phyloP scores from a whole-genome alignment of 2,888 invertebrate species.

The Euplagia quadripunctaria region DNA sequence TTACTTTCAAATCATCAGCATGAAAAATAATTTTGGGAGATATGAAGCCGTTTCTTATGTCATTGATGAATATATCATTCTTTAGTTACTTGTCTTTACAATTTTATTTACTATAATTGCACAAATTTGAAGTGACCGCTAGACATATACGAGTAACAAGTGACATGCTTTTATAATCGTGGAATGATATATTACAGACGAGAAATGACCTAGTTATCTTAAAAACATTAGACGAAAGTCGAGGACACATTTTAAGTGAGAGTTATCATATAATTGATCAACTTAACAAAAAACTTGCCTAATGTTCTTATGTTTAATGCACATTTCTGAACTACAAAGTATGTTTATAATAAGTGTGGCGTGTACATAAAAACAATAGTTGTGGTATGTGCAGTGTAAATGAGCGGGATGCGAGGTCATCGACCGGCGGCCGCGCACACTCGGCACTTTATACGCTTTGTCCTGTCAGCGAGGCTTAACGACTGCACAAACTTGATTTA shows the following conservation, averaged over 20 bases:
- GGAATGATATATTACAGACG: background rate
- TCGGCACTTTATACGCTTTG: constrained; percentile 45
- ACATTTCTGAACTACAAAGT: background rate
- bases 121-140: background rate
- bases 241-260: background rate
- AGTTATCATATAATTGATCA: background rate
- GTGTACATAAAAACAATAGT: constrained; percentile 32
- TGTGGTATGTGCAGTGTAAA: constrained; percentile 27
- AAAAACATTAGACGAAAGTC: background rate
- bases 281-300: background rate
- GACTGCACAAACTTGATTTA: constrained; percentile 16
- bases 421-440: constrained; percentile 41
- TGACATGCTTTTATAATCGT: background rate
- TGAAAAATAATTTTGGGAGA: too few relatives aligned
- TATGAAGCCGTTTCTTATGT: too few relatives aligned
- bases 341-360: constrained; percentile 1
- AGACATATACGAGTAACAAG: background rate
- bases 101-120: background rate
- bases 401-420: constrained; percentile 35
- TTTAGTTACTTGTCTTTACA: too few relatives aligned
- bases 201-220: background rate
- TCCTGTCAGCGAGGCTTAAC: constrained; percentile 51
- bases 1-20: too few relatives aligned
- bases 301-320: background rate
- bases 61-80: too few relatives aligned